Evolutionary conservation across 2,888 invertebrate species (phyloP).

Genomic region (Cryptops parisi): DNA sequence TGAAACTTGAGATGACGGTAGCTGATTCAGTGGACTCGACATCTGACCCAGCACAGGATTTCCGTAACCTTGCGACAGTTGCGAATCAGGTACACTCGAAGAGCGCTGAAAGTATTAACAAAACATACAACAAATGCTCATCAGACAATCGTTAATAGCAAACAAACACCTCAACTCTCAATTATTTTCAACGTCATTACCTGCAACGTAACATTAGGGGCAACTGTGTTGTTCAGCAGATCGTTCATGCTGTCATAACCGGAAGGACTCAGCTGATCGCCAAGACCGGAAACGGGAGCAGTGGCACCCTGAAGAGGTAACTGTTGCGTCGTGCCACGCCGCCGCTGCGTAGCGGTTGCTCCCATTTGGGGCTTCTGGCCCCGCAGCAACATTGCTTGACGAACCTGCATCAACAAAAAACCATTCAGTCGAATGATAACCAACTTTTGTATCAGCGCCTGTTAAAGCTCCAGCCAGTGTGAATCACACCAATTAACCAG

Average conservation of each 20-base stretch:
- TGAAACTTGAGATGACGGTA: conserved; percentile 28
- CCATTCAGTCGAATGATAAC: too few relatives aligned
- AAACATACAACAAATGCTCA: background rate
- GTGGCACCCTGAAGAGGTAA: conserved; percentile 7
- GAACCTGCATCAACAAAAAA: conserved; percentile 3
- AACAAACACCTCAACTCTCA: background rate
- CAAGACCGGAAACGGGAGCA: conserved; percentile 1
- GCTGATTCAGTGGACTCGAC: conserved; percentile 29
- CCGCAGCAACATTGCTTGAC: conserved; percentile 23
- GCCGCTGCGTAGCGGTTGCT: conserved; percentile 64
- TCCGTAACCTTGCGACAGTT: conserved; percentile 49
- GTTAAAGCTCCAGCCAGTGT: too few relatives aligned
- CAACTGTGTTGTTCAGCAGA: conserved; percentile 67
- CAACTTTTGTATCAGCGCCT: too few relatives aligned
- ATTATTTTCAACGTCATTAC: conserved; percentile 25
- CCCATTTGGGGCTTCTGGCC: conserved; percentile 42
- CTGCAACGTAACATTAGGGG: conserved; percentile 77
- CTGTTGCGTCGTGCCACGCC: conserved; percentile 30
- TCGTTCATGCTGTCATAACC: conserved; percentile 51
- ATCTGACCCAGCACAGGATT: conserved; percentile 33
- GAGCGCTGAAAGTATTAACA: conserved; percentile 31
- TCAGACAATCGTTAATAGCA: background rate
- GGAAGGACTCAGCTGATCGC: conserved; percentile 38
- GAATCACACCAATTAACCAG: too few relatives aligned
- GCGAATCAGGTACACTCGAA: conserved; percentile 38